Percentiles rank a stretch among this genome's conserved stretches.
Conservation (phyloP, 2,888 invertebrate species). For the Torymus tubicola region DNA sequence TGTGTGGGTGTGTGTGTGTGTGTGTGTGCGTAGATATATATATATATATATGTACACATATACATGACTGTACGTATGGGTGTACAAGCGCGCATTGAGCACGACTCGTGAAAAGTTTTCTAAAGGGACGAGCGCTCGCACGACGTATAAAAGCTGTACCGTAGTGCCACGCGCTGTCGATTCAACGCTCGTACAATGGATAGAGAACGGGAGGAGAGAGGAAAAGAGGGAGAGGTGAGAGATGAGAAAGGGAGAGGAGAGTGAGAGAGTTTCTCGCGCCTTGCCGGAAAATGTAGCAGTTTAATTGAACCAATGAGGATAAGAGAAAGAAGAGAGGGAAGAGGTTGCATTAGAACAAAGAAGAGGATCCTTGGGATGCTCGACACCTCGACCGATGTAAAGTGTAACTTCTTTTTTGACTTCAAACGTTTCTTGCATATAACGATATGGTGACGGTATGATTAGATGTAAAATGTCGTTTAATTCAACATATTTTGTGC, state of each 20-base stretch:
- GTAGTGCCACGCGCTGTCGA: constrained; percentile 19
- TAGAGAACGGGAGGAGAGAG: too few species aligned
- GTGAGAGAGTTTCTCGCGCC: neutral
- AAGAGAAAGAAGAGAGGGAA: neutral
- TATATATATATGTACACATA: too few species aligned
- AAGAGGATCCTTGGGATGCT: neutral
- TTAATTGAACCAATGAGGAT: constrained; percentile 44
- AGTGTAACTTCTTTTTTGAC: neutral
- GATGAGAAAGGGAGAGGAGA: too few species aligned
- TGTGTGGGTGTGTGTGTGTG: too few species aligned
- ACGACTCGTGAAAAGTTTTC: constrained; percentile 33
- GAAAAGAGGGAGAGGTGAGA: too few species aligned
- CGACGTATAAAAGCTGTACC: constrained; percentile 9
- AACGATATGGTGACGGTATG: too few species aligned
- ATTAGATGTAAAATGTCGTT: too few species aligned
- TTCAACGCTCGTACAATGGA: constrained; percentile 25
- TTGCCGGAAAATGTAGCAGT: constrained; percentile 27
- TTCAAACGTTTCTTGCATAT: too few species aligned
- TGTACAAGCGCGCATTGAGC: neutral
- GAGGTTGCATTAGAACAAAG: constrained; percentile 22
- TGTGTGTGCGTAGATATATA: too few species aligned
- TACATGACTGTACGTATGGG: too few species aligned
- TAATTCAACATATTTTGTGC: too few species aligned
- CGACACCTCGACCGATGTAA: too few species aligned
- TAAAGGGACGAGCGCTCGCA: neutral